phyloP scores from a whole-genome alignment of 64 coral and sea anemone genomes.

The Stichodactyla helianthus region DNA sequence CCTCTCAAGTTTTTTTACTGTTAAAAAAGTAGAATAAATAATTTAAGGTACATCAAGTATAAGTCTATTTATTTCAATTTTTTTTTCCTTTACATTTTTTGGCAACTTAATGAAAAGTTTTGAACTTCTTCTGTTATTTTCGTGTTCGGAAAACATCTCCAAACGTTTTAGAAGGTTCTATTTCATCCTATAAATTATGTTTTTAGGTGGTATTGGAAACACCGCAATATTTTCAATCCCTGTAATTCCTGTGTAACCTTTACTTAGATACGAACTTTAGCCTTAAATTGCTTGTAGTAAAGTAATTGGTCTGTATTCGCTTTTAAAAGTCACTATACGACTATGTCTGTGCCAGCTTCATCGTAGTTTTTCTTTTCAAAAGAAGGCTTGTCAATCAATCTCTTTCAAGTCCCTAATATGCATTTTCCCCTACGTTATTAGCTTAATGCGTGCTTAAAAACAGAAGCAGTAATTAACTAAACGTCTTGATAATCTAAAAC shows the following conservation, averaged over 20 bases:
- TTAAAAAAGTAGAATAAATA: background rate
- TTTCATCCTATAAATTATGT: no score
- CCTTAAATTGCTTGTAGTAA: background rate
- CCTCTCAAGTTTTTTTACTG: background rate
- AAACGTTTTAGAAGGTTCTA: no score
- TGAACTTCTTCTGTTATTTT: no score
- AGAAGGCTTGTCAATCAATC: background rate
- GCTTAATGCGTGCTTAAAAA: slow-evolving; percentile 1
- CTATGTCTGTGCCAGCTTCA: background rate
- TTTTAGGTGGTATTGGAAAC: background rate
- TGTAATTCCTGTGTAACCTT: background rate
- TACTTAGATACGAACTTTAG: background rate
- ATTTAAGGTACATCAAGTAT: background rate
- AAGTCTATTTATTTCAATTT: background rate
- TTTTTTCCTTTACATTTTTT: background rate
- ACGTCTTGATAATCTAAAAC: background rate
- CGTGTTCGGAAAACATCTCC: no score
- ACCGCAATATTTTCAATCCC: background rate
- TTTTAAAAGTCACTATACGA: background rate
- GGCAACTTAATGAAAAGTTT: background rate
- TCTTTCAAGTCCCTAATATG: background rate
- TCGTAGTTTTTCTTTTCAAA: background rate
- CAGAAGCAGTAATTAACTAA: background rate
- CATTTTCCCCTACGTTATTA: background rate
- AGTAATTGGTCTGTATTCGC: background rate